Evolutionary conservation across 2,113 vertebrate species (phyloP).

Genomic region (Petroica traversi): DNA sequence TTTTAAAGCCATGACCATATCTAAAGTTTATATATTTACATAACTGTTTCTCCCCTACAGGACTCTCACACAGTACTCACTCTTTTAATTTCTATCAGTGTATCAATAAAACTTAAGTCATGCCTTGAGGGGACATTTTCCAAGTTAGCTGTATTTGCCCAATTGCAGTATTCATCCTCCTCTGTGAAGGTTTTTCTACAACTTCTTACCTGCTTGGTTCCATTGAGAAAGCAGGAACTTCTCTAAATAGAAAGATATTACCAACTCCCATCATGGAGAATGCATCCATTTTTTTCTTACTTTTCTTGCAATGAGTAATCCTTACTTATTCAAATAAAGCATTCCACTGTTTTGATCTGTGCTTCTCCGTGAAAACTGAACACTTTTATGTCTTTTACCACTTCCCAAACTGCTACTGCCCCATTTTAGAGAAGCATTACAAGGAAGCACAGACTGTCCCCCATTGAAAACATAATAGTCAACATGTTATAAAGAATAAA

Average conservation of each 20-base stretch:
- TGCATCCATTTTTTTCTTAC: background rate
- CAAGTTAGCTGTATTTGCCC: background rate
- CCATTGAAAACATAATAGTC: background rate
- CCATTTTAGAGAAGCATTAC: background rate
- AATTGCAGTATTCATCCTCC: rapidly evolving
- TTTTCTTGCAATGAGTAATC: background rate
- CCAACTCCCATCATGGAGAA: background rate
- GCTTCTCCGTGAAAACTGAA: background rate
- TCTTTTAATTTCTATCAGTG: background rate
- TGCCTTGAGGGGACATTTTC: background rate
- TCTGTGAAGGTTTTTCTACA: background rate
- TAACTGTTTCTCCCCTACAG: background rate
- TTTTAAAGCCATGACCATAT: background rate
- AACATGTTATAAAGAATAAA: background rate
- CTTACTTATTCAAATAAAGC: background rate
- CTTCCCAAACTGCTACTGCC: background rate
- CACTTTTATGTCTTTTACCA: background rate
- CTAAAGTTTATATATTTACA: background rate
- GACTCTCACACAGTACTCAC: background rate
- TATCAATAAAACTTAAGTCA: background rate
- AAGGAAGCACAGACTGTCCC: background rate
- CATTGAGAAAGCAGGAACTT: background rate
- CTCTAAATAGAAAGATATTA: background rate
- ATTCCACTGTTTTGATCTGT: background rate
- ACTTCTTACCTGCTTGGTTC: background rate